Evolutionary conservation across 2,113 vertebrate genomes (phyloP).

Genomic region (Colinus virginianus): DNA sequence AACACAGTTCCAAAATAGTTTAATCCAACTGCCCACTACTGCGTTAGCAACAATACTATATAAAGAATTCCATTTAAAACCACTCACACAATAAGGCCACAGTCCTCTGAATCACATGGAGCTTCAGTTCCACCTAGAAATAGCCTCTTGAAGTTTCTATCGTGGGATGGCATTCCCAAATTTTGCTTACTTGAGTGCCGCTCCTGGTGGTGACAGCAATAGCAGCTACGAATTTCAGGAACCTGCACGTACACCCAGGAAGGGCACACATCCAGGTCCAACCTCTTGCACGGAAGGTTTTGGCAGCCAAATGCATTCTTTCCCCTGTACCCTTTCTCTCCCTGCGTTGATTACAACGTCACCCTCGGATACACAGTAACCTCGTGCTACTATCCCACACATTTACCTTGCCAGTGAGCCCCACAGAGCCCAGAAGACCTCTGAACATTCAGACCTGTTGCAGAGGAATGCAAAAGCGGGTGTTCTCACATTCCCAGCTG

Average conservation of each 20-base stretch:
- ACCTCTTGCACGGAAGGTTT: neutral
- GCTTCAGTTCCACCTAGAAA: slow-evolving; percentile 23
- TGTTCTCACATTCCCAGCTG: neutral
- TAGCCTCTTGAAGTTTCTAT: neutral
- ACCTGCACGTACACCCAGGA: neutral
- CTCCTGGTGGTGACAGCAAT: slow-evolving; percentile 41
- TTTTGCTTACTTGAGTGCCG: slow-evolving; percentile 41
- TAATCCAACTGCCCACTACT: slow-evolving; percentile 12
- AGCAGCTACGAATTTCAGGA: slow-evolving; percentile 26
- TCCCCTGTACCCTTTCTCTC: neutral
- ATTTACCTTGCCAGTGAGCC: neutral
- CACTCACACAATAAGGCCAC: slow-evolving; percentile 15
- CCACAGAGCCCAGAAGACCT: neutral
- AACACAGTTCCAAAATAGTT: neutral
- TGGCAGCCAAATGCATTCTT: slow-evolving; percentile 12
- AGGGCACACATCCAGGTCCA: slow-evolving; percentile 1
- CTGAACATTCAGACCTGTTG: neutral
- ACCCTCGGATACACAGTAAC: neutral
- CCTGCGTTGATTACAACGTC: neutral
- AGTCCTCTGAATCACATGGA: neutral
- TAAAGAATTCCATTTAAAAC: slow-evolving; percentile 18
- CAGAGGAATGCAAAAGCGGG: neutral
- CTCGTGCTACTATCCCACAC: neutral
- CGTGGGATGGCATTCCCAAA: neutral
- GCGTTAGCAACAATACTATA: neutral